Evolutionary conservation across 2,888 invertebrate genomes (phyloP), one percentile per base, ranked within the genome.

Genomic region (Nephrotoma flavescens): DNA sequence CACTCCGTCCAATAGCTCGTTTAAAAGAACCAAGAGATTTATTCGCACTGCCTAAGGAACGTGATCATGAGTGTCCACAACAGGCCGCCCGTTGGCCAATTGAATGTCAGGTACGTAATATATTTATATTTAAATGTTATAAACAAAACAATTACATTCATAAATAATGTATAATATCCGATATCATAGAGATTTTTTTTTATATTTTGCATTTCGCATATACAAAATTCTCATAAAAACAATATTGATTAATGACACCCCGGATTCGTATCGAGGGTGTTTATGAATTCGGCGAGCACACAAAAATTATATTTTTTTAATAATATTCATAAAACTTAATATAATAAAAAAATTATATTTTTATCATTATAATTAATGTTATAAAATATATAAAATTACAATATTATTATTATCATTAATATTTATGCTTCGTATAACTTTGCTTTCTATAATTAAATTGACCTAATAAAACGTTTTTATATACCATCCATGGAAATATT

Each of bases 71-170:
- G 89, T 94, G 94, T 90, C 94, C 95, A 86, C 95, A 95, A 89
- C 96, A 96, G 92, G 95, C 96, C 89, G 94, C 96, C 87, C 93
- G 97, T 91, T 97, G 97, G 97, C 97, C 97, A 31, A 95, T 96
- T 84, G 97, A 97, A 93, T 97, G 97, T 92, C 96, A 97, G 93
- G 97, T 96, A 91, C 92, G 89, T 89, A n/a, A 42, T 42, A 44
- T 85, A 42, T 42, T 42, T 42, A 52, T 57, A 6, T 57, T 47
- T 47, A 47, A 47, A 12, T 31, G 71, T 71, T 71, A 31, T 31
- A 71, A 71, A 31, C 31, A 31, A 71, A 71, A 71, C 31, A 71
- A 31, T 31, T 71, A 44, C 11, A n/a, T 71, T 15, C 52, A n/a
- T 71, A 31, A 15, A 15, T 52, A 31, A 52, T 52, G 0, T 44